These are phyloP conservation scores for Autographa pulchrina DNA, from an alignment of 2,888 invertebrate species.

Conservation along the genomic window DNA sequence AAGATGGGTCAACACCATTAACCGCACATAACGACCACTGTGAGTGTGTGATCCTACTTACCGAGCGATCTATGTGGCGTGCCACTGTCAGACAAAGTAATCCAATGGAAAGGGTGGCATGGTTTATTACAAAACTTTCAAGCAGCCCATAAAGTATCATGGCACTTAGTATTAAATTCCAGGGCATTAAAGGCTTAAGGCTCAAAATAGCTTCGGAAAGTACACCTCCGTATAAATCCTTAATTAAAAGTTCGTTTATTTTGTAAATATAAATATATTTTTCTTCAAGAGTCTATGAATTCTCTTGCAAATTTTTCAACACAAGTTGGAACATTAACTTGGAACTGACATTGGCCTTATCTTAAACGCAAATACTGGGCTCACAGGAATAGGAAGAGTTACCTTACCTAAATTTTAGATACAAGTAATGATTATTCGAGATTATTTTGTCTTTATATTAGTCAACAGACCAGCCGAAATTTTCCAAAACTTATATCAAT, in stretches of 20 bases:
- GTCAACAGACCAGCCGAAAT: neutral
- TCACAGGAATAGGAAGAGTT: neutral
- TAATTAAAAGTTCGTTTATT: neutral
- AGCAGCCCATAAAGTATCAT: neutral
- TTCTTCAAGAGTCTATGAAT: no score
- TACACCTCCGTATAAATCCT: neutral
- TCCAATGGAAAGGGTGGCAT: neutral
- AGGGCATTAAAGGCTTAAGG: slow-evolving; percentile 1
- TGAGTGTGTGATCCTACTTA: neutral
- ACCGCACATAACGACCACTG: neutral
- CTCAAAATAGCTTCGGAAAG: neutral
- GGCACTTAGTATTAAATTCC: slow-evolving; percentile 4
- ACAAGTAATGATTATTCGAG: neutral
- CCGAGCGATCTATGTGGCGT: neutral
- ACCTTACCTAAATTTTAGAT: neutral
- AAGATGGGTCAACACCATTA: neutral
- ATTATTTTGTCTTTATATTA: neutral
- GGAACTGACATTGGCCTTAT: no score
- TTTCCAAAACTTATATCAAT: neutral
- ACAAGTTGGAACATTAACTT: no score
- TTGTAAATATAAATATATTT: neutral
- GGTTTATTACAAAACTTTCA: slow-evolving; percentile 2
- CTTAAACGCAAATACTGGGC: neutral
- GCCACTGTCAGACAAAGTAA: neutral
- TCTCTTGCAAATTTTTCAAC: no score